Evolutionary conservation across 2,113 vertebrate genomes (phyloP).

Genomic region (Chaetorhynchus papuensis): DNA sequence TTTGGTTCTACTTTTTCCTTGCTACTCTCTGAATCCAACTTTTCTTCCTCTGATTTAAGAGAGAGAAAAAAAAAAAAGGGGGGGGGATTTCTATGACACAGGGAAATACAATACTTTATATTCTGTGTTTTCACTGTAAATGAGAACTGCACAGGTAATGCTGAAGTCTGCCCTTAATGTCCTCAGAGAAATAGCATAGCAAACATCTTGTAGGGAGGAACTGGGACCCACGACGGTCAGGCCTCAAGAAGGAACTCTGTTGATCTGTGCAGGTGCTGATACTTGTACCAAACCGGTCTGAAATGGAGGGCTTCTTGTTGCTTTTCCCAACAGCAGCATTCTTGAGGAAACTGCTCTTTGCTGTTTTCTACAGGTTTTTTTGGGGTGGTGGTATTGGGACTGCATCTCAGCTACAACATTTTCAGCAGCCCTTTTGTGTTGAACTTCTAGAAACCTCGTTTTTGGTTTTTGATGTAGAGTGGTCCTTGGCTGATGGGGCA

Average conservation of each 20-base stretch:
- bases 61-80: not conserved
- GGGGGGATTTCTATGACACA: not conserved
- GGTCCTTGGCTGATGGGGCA: not conserved
- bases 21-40: not conserved
- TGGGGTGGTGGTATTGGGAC: not conserved
- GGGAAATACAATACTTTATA: not conserved
- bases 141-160: not conserved
- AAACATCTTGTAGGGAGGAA: not conserved
- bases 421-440: not conserved
- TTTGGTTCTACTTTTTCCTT: not conserved
- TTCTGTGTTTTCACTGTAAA: not conserved
- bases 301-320: not conserved
- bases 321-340: not conserved
- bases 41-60: not conserved
- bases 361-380: not conserved
- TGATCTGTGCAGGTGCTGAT: not conserved
- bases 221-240: not conserved
- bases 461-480: not conserved
- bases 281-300: not conserved
- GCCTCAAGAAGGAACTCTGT: not conserved
- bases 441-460: not conserved
- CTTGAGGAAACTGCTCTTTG: not conserved
- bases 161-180: not conserved
- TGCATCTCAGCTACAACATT: not conserved
- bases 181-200: not conserved